Base-by-base conservation (phyloP, 2,797 vertebrate species). In the Lepus oiostolus region DNA sequence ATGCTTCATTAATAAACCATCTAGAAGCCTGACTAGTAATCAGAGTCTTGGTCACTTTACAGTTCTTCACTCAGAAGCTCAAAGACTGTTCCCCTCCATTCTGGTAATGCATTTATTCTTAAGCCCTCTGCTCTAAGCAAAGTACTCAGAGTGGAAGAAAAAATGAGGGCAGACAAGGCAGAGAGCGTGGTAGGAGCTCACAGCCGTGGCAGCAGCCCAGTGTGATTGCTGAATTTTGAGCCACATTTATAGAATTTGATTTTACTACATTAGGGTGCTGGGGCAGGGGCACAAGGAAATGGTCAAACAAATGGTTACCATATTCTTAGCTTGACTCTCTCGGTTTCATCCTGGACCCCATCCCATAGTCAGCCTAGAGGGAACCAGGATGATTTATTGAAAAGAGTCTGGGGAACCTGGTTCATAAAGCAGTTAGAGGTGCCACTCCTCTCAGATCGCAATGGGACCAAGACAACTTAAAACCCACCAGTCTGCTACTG, bases 1-100 rank as follows among this genome's bases (percentile, higher is more conserved):
- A 75, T 60, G 32, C 50, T 94, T 96, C 82, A 35, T 94, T 95
- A 96, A 95, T 91, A 97, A 96, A 96, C 72, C 71, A 95, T 86
- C 92, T 65, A 77, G 12, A 85, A 93, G 79, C 30, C 95, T 80
- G 95, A 76, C 52, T 97, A 67, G 24, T 93, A 89, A 93, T 90
- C 96, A 85, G 87, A 94, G 65, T 83, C 62, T 82, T 54, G 65
- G 82, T 76, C 92, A 94, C 70, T 91, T 76, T 65, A 82, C 28
- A 81, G 52, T 77, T 86, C 87, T 90, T 90, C 71, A 79, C 67
- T 92, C 81, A 82, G 81, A 96, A 91, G 87, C 96, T 87, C 84
- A 75, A 71, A 93, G 91, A 71, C 70, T 28, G 3, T n/a, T 82
- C 42, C 80, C 70, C 90, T 96, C 90, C 85, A 68, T 87, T 86